Percentiles rank a stretch among this genome's conserved stretches.
phyloP scores from a whole-genome alignment of 2,797 vertebrate species.

The Artibeus jamaicensis region DNA sequence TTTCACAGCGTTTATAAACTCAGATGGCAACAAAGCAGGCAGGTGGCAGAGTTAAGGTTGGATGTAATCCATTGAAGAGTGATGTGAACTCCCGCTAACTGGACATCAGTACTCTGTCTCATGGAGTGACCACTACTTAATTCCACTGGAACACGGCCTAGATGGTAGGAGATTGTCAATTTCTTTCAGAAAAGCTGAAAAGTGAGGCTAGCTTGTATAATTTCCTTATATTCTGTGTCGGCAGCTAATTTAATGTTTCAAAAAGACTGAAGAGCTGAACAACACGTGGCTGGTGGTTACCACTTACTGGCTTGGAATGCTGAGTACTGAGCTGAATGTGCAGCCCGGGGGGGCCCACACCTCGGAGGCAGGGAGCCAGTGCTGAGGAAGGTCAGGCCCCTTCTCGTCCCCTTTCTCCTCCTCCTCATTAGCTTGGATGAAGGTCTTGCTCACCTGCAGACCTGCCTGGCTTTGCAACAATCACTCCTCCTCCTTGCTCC shows the following conservation, averaged over 20 bases:
- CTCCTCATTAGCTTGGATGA: neutral
- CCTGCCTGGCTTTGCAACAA: conserved; percentile 7
- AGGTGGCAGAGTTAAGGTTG: neutral
- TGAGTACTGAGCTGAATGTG: neutral
- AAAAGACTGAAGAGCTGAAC: neutral
- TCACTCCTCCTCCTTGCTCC: neutral
- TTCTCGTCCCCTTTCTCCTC: neutral
- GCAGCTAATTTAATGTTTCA: neutral
- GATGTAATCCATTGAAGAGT: neutral
- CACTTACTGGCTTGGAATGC: neutral
- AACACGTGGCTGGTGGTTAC: neutral
- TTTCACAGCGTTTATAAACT: neutral
- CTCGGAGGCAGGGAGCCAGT: neutral
- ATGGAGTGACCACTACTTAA: neutral
- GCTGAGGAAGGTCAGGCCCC: neutral
- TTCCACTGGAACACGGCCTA: neutral
- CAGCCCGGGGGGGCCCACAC: neutral
- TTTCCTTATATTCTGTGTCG: neutral
- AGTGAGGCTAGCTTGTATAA: neutral
- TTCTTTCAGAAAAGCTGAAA: neutral
- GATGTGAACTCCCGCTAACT: neutral
- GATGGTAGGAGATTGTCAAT: neutral
- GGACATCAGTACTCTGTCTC: neutral
- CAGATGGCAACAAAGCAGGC: neutral
- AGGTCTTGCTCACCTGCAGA: neutral